Conservation (phyloP, 37 sponge, comb jelly and placozoan genomes). For the Ephydatia muelleri region DNA sequence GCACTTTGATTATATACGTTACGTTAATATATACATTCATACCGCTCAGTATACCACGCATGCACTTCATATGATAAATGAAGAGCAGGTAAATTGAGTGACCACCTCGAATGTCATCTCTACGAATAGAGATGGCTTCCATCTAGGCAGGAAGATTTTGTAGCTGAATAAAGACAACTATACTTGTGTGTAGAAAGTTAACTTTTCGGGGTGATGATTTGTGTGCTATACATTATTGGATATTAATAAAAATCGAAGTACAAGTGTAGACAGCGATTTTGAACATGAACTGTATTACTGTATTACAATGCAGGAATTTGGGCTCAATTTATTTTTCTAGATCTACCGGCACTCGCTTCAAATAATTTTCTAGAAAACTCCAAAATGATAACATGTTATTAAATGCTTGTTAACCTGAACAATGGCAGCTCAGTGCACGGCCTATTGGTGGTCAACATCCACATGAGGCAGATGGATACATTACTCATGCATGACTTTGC, state of each 20-base stretch:
- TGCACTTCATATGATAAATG: slow-evolving; percentile 1
- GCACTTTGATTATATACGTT: slow-evolving; percentile 1
- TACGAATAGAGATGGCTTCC: slow-evolving; percentile 1
- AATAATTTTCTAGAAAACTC: neutral
- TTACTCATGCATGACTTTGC: slow-evolving; percentile 1
- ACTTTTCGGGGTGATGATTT: neutral
- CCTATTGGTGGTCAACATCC: slow-evolving; percentile 1
- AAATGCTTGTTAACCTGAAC: neutral
- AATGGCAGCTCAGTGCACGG: too few relatives aligned
- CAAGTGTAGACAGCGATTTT: slow-evolving; percentile 1
- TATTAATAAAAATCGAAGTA: slow-evolving; percentile 1
- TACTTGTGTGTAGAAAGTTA: slow-evolving; percentile 1
- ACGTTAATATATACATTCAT: neutral
- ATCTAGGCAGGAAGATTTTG: slow-evolving; percentile 1
- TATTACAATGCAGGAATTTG: neutral
- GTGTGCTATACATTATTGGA: neutral
- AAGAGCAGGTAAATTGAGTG: neutral
- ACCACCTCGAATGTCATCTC: neutral
- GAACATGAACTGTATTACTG: neutral
- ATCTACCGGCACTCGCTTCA: slow-evolving; percentile 1
- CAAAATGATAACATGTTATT: neutral
- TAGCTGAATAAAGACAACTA: slow-evolving; percentile 1
- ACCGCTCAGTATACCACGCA: neutral
- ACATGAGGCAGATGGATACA: neutral
- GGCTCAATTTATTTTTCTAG: slow-evolving; percentile 1